Base-by-base conservation (phyloP, 2,797 vertebrate genomes). In the Tolypeutes matacus region DNA sequence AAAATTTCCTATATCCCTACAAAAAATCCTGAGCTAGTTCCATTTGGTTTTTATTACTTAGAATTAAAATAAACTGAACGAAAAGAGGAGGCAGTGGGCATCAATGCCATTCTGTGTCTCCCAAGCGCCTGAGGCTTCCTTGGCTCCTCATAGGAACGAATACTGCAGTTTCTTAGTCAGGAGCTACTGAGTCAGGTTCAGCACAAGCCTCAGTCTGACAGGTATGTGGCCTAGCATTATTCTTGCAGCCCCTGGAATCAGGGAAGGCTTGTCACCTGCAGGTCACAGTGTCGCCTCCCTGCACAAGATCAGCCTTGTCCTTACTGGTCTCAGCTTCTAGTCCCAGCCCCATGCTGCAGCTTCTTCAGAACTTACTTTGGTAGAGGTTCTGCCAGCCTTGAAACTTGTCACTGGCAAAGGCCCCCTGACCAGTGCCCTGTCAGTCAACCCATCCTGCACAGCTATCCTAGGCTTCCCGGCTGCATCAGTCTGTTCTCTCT, bases 131-230 rank as follows among this genome's bases (percentile, higher is more conserved):
- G 0, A 67, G 39, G 51, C 25, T 56, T n/a, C 31, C 3, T 25
- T 6, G 7, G 76, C 67, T 49, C 9, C 5, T 29, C 5, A 18
- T 49, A 49, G 86, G 29, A 39, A 12, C 6, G 23, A 31, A n/a
- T 12, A 20, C 49, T 51, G 49, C 29, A 77, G 49, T n/a, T 56
- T n/a, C 49, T 11, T 5, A 49, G 73, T 51, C 46, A n/a, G 46
- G 4, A 27, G 23, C 60, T 51, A 11, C n/a, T 0, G 0, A 1
- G 25, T 31, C 42, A 17, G 7, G 42, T 1, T 2, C 53, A 34
- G 23, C 42, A 17, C 62, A 36, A 31, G 62, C 67, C 84, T 56
- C 7, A 20, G 75, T n/a, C 51, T 34, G 2, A 2, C 25, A 21
- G 5, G n/a, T 10, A 27, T 11, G 49, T 36, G 39, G 14, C 77